Base-by-base conservation (phyloP, 2,113 vertebrate genomes). In the Neolamprologus hecqui region DNA sequence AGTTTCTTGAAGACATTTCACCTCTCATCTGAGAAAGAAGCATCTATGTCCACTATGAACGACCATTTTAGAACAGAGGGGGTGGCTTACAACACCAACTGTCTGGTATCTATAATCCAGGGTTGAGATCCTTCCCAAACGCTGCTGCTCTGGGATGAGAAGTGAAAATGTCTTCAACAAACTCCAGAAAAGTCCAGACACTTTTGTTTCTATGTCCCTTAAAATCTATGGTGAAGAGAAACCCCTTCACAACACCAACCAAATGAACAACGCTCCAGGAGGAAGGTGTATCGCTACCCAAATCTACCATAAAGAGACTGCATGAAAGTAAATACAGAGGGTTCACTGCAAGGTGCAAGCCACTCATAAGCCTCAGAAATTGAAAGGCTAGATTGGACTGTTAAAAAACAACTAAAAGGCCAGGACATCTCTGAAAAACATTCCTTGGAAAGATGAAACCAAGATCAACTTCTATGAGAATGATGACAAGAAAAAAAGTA, bases 361-460 rank as follows among this genome's bases (percentile, higher is more conserved):
- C 31, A 63, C 58, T 35, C 58, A n/a, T 63, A 63, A 63, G 9
- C 17, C 1, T 63, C 31, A 63, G 1, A 63, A 63, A n/a, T 35
- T 11, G 17, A 63, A 63, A 63, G 31, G 17, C 31, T 63, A 35
- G 58, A 35, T 1, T 63, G 15, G 9, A 19, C 9, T 19, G 58
- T 0, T 63, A 35, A 35, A 63, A 60, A 60, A 60, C 28, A 60
- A 0, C 28, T 31, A 60, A 19, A 33, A 63, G 0, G 28, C 28
- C 58, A 63, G 58, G 1, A 63, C 58, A 19, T 33, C 15, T 33
- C 58, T 63, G 28, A 63, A 60, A 60, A 60, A 11, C 58, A 60
- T 63, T 63, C 28, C 9, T 33, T 19, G 57, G 58, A 63, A 2
- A 63, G 58, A 63, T 35, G 58, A 63, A 33, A 63, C 15, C 58